Percentiles rank a stretch among this genome's conserved stretches.
Evolutionary conservation across 1,140 invertebrate species (phyloP).

Genomic region (Drosophila busckii): DNA sequence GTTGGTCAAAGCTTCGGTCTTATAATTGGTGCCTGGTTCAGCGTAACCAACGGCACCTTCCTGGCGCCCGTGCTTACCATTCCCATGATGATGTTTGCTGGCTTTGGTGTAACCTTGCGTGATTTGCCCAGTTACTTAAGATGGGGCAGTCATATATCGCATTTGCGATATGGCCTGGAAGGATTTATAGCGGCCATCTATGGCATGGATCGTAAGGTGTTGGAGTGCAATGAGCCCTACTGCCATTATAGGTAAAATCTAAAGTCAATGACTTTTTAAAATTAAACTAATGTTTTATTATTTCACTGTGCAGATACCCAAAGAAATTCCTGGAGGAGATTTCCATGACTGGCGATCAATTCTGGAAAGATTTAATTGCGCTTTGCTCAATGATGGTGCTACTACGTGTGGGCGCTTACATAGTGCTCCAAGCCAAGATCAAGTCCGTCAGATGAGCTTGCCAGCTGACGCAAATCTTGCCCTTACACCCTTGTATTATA

Average conservation of each 20-base stretch:
- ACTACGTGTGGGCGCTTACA: slow-evolving; percentile 86
- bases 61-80: slow-evolving; percentile 88
- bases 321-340: slow-evolving; percentile 88
- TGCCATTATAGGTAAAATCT: slow-evolving; percentile 85
- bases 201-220: slow-evolving; percentile 84
- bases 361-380: slow-evolving; percentile 90
- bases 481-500: slow-evolving; percentile 83
- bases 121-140: slow-evolving; percentile 89
- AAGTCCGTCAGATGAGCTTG: slow-evolving; percentile 59
- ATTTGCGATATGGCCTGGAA: slow-evolving; percentile 93
- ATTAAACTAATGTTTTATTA: slow-evolving; percentile 1
- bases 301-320: slow-evolving; percentile 81
- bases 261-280: rapidly evolving
- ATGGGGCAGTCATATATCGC: slow-evolving; percentile 93
- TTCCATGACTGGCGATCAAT: slow-evolving; percentile 88
- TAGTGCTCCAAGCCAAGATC: slow-evolving; percentile 83
- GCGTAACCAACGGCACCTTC: slow-evolving; percentile 91
- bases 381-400: slow-evolving; percentile 85
- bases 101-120: slow-evolving; percentile 87
- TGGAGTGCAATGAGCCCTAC: slow-evolving; percentile 84
- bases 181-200: slow-evolving; percentile 90
- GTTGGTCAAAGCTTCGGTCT: slow-evolving; percentile 94
- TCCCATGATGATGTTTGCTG: slow-evolving; percentile 93
- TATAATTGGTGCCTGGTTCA: slow-evolving; percentile 91
- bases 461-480: slow-evolving; percentile 60